Evolutionary conservation across 2,888 invertebrate species (phyloP), one percentile per base, ranked within the genome.

Genomic region (Ceramica pisi): DNA sequence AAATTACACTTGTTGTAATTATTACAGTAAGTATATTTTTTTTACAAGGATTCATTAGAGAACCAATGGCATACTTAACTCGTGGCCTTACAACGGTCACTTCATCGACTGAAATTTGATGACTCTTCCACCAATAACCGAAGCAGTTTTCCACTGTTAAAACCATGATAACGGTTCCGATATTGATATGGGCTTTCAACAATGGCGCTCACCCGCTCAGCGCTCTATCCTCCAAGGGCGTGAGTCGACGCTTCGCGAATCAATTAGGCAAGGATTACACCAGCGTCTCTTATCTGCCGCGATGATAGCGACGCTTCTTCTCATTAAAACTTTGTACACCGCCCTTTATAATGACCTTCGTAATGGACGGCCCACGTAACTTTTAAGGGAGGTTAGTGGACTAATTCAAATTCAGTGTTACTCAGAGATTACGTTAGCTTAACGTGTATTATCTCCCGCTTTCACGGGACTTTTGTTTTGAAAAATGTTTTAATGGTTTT

Each of bases 251-350:
- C 81, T 90, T 88, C 80, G 84, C 81, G 86, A 93, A 93, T 93
- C 93, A 93, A 94, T 94, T 94, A 93, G 88, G 85, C 81, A 78
- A 83, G 90, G 91, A 91, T 91, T 86, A 87, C 86, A 73, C 68
- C 70, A 85, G 78, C 80, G 71, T 71, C 85, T 86, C 82, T 89
- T 89, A 90, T 90, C 88, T 86, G 84, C 84, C 84, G 78, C 84
- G 88, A 86, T 85, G 90, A 88, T 87, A 83, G 82, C 83, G 80
- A 81, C 84, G 85, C 86, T 87, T 88, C 88, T 86, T 90, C 92
- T 93, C 92, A 93, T 94, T 93, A 93, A 93, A 94, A 94, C 92
- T 93, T 93, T 84, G 81, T 75, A 80, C 83, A 83, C 63, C 74
- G 85, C 84, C 91, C 91, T 91, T 90, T 90, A 88, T 91, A 92